Conservation (phyloP, 2,113 vertebrate species). For the Microcebus griseorufus region DNA sequence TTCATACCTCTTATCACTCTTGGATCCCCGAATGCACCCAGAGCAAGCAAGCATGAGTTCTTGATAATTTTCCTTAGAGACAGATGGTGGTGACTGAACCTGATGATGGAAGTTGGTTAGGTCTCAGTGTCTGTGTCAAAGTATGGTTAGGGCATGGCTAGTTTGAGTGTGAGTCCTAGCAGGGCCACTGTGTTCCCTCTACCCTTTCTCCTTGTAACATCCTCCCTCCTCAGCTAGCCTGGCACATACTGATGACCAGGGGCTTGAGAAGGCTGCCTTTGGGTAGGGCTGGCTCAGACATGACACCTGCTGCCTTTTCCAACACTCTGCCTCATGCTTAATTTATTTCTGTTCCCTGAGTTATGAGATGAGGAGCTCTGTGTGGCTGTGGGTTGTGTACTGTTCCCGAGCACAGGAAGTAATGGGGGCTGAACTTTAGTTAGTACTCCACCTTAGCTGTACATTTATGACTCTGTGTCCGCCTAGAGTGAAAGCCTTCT, state of each 20-base stretch:
- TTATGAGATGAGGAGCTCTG: not conserved
- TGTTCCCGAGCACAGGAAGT: not conserved
- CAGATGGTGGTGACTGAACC: slow-evolving; percentile 72
- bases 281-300: not conserved
- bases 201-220: not conserved
- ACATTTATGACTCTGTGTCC: not conserved
- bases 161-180: not conserved
- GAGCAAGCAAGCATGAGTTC: slow-evolving; percentile 46
- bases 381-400: not conserved
- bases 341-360: not conserved
- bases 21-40: slow-evolving; percentile 28
- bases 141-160: slow-evolving; percentile 67
- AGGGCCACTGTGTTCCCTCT: not conserved
- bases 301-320: not conserved
- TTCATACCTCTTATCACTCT: slow-evolving; percentile 31
- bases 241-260: not conserved
- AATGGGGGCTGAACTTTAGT: not conserved
- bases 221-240: not conserved
- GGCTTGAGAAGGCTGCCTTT: not conserved
- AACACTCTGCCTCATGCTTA: not conserved
- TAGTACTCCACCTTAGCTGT: not conserved
- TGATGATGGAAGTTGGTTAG: slow-evolving; percentile 72
- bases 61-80: slow-evolving; percentile 47
- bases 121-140: slow-evolving; percentile 71
- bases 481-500: not conserved